Evolutionary conservation across 2,888 invertebrate genomes (phyloP), one percentile per base, ranked within the genome.

Genomic region (Pollenia labialis): DNA sequence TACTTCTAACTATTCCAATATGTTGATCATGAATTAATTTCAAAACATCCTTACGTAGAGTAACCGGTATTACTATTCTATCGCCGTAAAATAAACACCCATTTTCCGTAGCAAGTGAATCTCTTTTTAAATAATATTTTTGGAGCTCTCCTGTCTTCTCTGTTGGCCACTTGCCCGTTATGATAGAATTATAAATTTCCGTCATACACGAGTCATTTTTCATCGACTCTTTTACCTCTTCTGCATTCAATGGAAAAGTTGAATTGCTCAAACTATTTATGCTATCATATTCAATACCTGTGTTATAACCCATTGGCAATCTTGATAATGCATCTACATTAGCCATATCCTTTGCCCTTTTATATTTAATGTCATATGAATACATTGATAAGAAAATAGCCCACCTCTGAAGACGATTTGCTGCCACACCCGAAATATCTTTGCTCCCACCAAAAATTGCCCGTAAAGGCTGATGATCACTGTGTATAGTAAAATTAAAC

Each of bases 1-100:
- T 91, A 88, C 89, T 90, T 81, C 89, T 86, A 4, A 90, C 90
- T 12, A 91, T 88, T 16, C 91, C 91, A n/a, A 89, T 85, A 82
- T 92, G 91, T n/a, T 89, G 85, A 12, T 54, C 80, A 88, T 90
- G 90, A 9, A 91, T 79, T 23, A 87, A 66, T 16, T 86, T 62
- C 14, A 90, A 69, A 32, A 90, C 71, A 18, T 62, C 62, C 46
- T 74, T 40, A n/a, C 72, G 60, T 14, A 88, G 46, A 23, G 9
- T 64, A 58, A 46, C 32, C 23, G 89, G 89, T 10, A 89, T 76
- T 8, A 90, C 72, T 50, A 89, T 68, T 77, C 89, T 58, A 46
- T 87, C 76, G 1, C 58, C 77, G 46, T 87, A 85, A 83, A 81
- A 88, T 56, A 88, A 80, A 48, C 79, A 85, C 0, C 82, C n/a